A percentile compares a stretch with the other conserved stretches of the same genome.
Evolutionary conservation across 2,797 vertebrate genomes (phyloP).

Genomic region (Bradypodion ventrale): DNA sequence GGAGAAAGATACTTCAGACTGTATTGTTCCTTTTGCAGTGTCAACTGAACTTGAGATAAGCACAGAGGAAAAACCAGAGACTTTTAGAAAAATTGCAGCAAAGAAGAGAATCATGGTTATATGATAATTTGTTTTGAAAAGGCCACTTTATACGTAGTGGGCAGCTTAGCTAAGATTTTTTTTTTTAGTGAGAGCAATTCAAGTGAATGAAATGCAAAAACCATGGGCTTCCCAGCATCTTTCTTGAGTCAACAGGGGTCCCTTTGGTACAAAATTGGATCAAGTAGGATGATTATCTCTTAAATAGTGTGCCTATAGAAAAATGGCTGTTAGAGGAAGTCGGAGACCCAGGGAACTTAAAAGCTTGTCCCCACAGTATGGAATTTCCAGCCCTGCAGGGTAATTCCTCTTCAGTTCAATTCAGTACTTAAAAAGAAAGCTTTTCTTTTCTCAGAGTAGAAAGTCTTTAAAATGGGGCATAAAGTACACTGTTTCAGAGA

Average conservation of each 20-base stretch:
- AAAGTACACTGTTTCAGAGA: neutral
- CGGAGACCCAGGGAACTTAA: neutral
- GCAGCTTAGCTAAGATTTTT: conserved; percentile 4
- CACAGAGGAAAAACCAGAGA: neutral
- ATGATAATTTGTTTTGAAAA: conserved; percentile 24
- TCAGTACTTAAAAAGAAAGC: neutral
- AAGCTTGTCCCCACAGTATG: neutral
- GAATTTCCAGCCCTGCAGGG: neutral
- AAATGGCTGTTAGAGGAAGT: neutral
- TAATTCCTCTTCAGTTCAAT: neutral
- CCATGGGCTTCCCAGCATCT: neutral
- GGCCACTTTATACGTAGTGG: neutral
- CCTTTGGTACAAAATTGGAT: conserved; percentile 1
- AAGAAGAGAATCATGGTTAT: conserved; percentile 7
- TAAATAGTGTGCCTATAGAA: neutral
- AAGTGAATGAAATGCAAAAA: neutral
- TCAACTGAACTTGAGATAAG: neutral
- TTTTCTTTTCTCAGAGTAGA: neutral
- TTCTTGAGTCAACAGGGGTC: neutral
- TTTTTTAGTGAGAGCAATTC: neutral
- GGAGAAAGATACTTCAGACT: neutral
- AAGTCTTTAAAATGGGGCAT: conserved; percentile 2
- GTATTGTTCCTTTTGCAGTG: conserved; percentile 2
- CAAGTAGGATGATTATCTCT: neutral
- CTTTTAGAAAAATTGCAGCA: neutral